phyloP scores from a whole-genome alignment of 2,113 vertebrate species.

The Sorex fumeus region DNA sequence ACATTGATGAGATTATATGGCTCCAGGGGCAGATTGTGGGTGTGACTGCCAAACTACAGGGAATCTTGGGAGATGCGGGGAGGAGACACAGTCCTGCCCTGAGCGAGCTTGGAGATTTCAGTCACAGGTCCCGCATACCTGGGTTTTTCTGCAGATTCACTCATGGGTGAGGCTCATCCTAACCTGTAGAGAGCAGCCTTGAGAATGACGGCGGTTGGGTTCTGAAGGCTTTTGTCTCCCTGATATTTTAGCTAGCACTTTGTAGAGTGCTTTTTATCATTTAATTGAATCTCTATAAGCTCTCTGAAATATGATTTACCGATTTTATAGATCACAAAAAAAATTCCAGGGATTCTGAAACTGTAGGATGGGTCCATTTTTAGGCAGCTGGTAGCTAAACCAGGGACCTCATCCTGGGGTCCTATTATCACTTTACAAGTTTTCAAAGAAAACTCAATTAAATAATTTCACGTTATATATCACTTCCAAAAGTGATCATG shows the following conservation, averaged over 20 bases:
- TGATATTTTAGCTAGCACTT: neutral
- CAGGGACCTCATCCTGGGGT: neutral
- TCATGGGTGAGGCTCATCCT: no score
- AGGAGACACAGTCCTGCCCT: no score
- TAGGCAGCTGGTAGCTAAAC: neutral
- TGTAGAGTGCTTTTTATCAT: neutral
- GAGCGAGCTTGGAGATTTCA: no score
- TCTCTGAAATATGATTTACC: neutral
- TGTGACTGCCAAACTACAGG: no score
- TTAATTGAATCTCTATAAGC: neutral
- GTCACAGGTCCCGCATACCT: no score
- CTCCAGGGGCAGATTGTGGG: no score
- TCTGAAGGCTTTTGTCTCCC: neutral
- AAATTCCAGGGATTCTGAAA: neutral
- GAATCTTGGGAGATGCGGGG: no score
- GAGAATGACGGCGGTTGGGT: no score
- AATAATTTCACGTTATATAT: neutral
- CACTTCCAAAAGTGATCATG: neutral
- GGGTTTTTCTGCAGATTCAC: no score
- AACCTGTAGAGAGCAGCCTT: no score
- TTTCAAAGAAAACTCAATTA: neutral
- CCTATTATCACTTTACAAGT: neutral
- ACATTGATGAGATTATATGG: no score
- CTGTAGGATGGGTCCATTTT: no score
- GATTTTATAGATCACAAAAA: neutral